Evolutionary conservation across 2,797 vertebrate genomes (phyloP), one percentile per base, ranked within the genome.

Genomic region (Rousettus madagascariensis): DNA sequence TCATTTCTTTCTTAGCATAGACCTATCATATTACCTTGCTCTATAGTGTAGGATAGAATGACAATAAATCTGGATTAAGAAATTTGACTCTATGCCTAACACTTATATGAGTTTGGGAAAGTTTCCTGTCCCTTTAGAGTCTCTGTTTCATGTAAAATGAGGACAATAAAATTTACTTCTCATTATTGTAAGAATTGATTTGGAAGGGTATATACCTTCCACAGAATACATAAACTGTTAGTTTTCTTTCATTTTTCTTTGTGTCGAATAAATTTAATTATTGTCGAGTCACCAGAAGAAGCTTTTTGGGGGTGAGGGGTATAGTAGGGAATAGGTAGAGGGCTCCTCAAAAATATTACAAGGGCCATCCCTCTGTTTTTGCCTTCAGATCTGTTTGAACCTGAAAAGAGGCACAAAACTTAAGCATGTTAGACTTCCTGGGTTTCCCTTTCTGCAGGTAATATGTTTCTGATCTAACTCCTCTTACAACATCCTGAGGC

Each of bases 41-140:
- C 51, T 88, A 33, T 65, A 83, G 17, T 38, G 2, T 63, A 68
- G 24, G 46, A 68, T 46, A 10, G 26, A 86, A 91, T 80, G 46
- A 69, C n/a, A 79, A 30, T 74, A 75, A 89, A 71, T 46, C 36
- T 87, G 26, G 61, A 69, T 86, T 66, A 75, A 79, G 85, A 94
- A 83, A 65, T 43, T 51, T 61, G 72, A 78, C 24, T 89, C 57
- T 28, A 4, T 33, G 8, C n/a, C 53, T 65, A 10, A 0, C 43
- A 71, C 5, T 20, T 33, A 1, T 43, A 5, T 65, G 43, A 84
- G 2, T 1, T 71, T 86, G 69, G 24, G 28, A 51, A 78, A 59
- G 10, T n/a, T 4, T 71, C 84, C 28, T 2, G 6, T 75, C 28
- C 15, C 46, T 63, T 63, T 6, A 3, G 19, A 2, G 8, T 75